phyloP scores from a whole-genome alignment of 2,888 invertebrate genomes.

The Ectemnius lituratus region DNA sequence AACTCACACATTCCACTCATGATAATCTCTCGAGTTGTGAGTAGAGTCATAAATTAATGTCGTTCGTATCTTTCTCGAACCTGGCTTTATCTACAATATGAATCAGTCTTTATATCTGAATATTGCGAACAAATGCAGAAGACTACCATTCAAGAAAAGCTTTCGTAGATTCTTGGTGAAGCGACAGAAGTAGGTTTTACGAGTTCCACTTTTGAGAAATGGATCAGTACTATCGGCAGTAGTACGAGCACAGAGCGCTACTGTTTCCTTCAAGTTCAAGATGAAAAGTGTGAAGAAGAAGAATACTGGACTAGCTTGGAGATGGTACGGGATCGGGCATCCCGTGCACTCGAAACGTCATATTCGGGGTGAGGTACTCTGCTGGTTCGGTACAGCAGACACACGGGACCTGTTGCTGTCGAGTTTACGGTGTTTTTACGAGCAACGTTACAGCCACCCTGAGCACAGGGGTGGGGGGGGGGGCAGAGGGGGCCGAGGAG shows the following conservation, averaged over 20 bases:
- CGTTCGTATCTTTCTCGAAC: no score
- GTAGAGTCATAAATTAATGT: no score
- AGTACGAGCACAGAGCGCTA: background rate
- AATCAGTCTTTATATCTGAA: no score
- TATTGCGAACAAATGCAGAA: no score
- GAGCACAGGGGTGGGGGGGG: constrained; percentile 62
- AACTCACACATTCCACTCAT: no score
- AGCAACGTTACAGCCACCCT: constrained; percentile 76
- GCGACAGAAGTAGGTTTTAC: no score
- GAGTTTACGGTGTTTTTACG: constrained; percentile 78
- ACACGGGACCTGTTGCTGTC: constrained; percentile 78
- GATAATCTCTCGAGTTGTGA: no score
- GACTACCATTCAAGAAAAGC: no score
- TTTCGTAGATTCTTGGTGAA: no score
- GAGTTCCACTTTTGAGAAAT: no score
- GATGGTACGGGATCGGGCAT: constrained; percentile 37
- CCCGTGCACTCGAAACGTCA: constrained; percentile 64
- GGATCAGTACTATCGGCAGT: no score
- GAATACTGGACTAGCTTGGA: constrained; percentile 34
- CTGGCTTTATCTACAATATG: no score
- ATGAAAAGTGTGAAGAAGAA: background rate
- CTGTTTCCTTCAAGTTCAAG: background rate
- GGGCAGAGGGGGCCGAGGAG: constrained; percentile 63
- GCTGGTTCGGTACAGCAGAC: constrained; percentile 64
- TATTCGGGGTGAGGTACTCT: constrained; percentile 64